These are phyloP conservation scores for Scaptomyza flava DNA, from an alignment of 2,888 invertebrate genomes.

Conservation along the genomic window DNA sequence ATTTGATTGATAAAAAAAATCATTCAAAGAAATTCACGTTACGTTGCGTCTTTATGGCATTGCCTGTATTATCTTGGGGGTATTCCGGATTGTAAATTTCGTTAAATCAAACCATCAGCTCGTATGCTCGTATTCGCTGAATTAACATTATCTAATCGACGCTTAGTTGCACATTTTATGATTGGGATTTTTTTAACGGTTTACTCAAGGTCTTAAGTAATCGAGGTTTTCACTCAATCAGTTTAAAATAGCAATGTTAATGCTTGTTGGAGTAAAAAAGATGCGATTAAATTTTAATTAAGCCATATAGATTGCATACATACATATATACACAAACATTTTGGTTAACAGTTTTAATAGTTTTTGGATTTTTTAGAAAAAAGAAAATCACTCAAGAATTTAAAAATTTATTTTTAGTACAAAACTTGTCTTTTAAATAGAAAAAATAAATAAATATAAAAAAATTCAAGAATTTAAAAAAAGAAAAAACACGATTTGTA, in stretches of 20 bases:
- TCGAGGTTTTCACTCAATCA: constrained; percentile 24
- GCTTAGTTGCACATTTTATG: constrained; percentile 32
- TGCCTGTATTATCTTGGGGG: constrained; percentile 27
- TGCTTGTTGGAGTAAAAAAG: too few relatives aligned
- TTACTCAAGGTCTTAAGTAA: constrained; percentile 45
- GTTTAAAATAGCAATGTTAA: constrained; percentile 2
- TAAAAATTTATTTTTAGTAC: too few relatives aligned
- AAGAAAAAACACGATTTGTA: constrained; percentile 3
- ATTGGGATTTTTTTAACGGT: constrained; percentile 56
- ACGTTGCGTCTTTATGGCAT: constrained; percentile 13
- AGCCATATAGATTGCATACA: too few relatives aligned
- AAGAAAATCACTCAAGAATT: too few relatives aligned
- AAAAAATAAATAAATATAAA: neutral
- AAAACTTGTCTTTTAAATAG: too few relatives aligned
- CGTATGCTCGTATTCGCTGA: neutral
- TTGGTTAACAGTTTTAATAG: too few relatives aligned
- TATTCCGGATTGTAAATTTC: constrained; percentile 61
- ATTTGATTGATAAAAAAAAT: constrained; percentile 42
- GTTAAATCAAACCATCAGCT: constrained; percentile 55
- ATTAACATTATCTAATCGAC: constrained; percentile 64
- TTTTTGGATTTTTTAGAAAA: too few relatives aligned
- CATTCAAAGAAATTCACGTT: constrained; percentile 14
- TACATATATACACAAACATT: too few relatives aligned
- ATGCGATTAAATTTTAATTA: too few relatives aligned
- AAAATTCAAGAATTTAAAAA: constrained; percentile 25